A percentile compares a stretch with the other conserved stretches of the same genome.
These are phyloP conservation scores for Subacronicta megacephala DNA, from an alignment of 2,888 invertebrate species.

Conservation along the genomic window DNA sequence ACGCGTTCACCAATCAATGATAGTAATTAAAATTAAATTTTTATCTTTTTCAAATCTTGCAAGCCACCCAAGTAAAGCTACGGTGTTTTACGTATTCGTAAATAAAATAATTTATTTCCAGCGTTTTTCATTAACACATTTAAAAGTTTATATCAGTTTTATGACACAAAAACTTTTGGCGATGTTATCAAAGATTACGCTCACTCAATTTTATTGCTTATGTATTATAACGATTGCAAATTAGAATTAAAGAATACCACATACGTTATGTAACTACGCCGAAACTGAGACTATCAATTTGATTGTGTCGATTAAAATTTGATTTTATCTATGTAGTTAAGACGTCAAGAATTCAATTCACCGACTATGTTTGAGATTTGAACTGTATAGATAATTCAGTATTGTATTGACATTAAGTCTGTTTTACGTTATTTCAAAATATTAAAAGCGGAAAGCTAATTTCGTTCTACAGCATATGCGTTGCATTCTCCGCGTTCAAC, in stretches of 20 bases:
- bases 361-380: slow-evolving; percentile 11
- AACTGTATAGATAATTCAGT: slow-evolving; percentile 9
- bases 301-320: slow-evolving; percentile 30
- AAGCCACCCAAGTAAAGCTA: slow-evolving; percentile 82
- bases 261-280: slow-evolving; percentile 26
- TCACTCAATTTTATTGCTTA: slow-evolving; percentile 41
- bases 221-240: slow-evolving; percentile 36
- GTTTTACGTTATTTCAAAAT: slow-evolving; percentile 7
- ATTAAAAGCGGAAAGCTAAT: slow-evolving; percentile 38
- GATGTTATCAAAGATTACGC: slow-evolving; percentile 51
- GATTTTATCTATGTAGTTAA: slow-evolving; percentile 31
- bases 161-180: slow-evolving; percentile 35
- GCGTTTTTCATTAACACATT: slow-evolving; percentile 48
- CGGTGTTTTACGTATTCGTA: slow-evolving; percentile 59
- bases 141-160: slow-evolving; percentile 42
- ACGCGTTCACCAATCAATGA: slow-evolving; percentile 75
- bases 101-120: slow-evolving; percentile 59
- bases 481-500: slow-evolving; percentile 83
- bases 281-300: slow-evolving; percentile 16
- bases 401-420: slow-evolving; percentile 5
- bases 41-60: slow-evolving; percentile 75
- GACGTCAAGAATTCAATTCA: slow-evolving; percentile 29
- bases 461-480: slow-evolving; percentile 78
- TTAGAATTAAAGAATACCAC: slow-evolving; percentile 29
- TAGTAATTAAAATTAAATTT: slow-evolving; percentile 82